These are phyloP conservation scores for Rafetus swinhoei DNA, from an alignment of 2,113 vertebrate genomes.

Conservation along the genomic window DNA sequence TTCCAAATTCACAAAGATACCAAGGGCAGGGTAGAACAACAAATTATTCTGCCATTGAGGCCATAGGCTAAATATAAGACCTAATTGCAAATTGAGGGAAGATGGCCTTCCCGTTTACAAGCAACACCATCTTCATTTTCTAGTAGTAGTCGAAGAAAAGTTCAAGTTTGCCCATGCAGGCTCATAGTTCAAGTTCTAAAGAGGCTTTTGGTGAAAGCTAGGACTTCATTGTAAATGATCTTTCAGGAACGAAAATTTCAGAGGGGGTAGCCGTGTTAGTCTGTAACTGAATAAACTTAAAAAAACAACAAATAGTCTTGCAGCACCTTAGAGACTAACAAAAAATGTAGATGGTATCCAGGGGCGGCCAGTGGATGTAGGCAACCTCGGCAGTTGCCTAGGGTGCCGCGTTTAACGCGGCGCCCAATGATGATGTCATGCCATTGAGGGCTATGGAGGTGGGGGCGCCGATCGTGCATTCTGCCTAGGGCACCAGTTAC, in stretches of 20 bases:
- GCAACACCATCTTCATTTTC: fast-evolving
- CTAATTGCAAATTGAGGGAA: not conserved
- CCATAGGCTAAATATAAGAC: not conserved
- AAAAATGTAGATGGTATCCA: too few species aligned
- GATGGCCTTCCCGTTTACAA: not conserved
- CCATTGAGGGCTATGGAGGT: too few species aligned
- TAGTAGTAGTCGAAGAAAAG: not conserved
- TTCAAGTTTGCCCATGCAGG: not conserved
- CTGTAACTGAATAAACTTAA: too few species aligned
- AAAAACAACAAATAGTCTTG: too few species aligned
- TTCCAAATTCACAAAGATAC: not conserved
- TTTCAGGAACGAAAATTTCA: not conserved
- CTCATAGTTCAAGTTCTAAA: not conserved
- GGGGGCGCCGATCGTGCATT: too few species aligned
- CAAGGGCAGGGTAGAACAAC: not conserved
- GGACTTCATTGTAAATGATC: not conserved
- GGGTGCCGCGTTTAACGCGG: too few species aligned
- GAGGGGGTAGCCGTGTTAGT: too few species aligned
- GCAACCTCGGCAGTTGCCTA: too few species aligned
- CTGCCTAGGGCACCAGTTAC: too few species aligned
- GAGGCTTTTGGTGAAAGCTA: not conserved
- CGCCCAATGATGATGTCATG: too few species aligned
- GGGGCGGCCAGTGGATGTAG: too few species aligned
- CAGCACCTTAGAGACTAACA: too few species aligned
- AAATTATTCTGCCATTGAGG: not conserved